Evolutionary conservation across 1,140 invertebrate genomes (phyloP).

Genomic region (Cecropterus lyciades): DNA sequence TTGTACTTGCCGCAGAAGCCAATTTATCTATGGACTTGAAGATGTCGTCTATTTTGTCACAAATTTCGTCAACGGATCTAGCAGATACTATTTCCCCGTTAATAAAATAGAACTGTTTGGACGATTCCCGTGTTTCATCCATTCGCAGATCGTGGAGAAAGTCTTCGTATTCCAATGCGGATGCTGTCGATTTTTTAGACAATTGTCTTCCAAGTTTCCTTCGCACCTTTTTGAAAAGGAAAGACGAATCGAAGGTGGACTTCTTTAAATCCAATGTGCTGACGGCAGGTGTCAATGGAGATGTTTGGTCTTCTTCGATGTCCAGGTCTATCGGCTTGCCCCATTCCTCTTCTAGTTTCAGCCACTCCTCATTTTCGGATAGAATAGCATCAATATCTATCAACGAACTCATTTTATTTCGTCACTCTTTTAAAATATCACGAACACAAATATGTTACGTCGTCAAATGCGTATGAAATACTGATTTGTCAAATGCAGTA

Average conservation of each 20-base stretch:
- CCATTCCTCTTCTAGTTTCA: slow-evolving; percentile 64
- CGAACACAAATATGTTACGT: not conserved
- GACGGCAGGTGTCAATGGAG: slow-evolving; percentile 49
- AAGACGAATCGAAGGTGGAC: slow-evolving; percentile 67
- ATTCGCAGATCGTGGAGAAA: slow-evolving; percentile 58
- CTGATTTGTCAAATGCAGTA: not conserved
- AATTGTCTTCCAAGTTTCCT: slow-evolving; percentile 55
- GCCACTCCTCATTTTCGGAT: slow-evolving; percentile 68
- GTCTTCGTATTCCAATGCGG: slow-evolving; percentile 55
- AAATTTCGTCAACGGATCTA: slow-evolving; percentile 67
- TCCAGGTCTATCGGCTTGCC: slow-evolving; percentile 69
- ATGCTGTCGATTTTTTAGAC: slow-evolving; percentile 52
- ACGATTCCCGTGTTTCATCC: slow-evolving; percentile 43
- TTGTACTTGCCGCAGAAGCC: slow-evolving; percentile 53
- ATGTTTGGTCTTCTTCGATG: slow-evolving; percentile 57
- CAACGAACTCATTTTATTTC: slow-evolving; percentile 50
- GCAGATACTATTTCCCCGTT: slow-evolving; percentile 67
- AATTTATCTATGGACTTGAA: slow-evolving; percentile 73
- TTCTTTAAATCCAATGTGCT: slow-evolving; percentile 59
- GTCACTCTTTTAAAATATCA: not conserved
- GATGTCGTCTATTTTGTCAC: slow-evolving; percentile 66
- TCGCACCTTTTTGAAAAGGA: slow-evolving; percentile 60
- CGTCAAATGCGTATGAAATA: slow-evolving; percentile 4
- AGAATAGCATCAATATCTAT: slow-evolving; percentile 64
- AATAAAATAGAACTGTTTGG: slow-evolving; percentile 56